Evolutionary conservation across 1,140 invertebrate species (phyloP), one percentile per base, ranked within the genome.

Genomic region (Diploscapter pachys): DNA sequence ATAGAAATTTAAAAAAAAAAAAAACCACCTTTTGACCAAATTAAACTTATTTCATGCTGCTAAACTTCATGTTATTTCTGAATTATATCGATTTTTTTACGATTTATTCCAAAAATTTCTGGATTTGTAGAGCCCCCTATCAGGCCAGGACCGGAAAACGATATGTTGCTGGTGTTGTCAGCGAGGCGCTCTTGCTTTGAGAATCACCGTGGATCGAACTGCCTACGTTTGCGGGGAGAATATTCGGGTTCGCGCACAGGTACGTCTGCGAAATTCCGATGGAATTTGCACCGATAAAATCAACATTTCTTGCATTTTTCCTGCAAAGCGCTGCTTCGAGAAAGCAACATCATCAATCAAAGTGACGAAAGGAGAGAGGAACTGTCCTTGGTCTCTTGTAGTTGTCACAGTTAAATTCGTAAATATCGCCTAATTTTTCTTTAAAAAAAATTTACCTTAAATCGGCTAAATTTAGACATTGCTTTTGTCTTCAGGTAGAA

Each of bases 181-280:
- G 80, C 88, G 90, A 73, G 91, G 92, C 4, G 90, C 91, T 11
- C 89, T 93, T 0, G 89, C 89, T 61, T 86, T 93, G 53, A 87
- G 91, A 73, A 90, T 90, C 52, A 89, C 90, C 56, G 85, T 93
- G 54, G 91, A 92, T 83, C 86, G 92, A 76, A 90, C 90, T 5
- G 92, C 91, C 5, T 93, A 93, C 86, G 92, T 92, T 63, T 92
- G 91, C 81, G 92, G 91, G 4, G 92, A 93, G 86, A 91, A 90
- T 78, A 89, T 93, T 56, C 89, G 91, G 81, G 85, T 93, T 9
- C 90, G 90, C 83, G 90, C 91, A 3, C 75, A 72, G 63, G 71
- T 67, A 72, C 5, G n/a, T 9, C 51, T 8, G 8, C 51, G 51
- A 11, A 11, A 11, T 59, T 59, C 11, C 13, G 11, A 11, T 59